A percentile compares a stretch with the other conserved stretches of the same genome.
Conservation (phyloP, 2,888 invertebrate genomes). For the Phortica magna region DNA sequence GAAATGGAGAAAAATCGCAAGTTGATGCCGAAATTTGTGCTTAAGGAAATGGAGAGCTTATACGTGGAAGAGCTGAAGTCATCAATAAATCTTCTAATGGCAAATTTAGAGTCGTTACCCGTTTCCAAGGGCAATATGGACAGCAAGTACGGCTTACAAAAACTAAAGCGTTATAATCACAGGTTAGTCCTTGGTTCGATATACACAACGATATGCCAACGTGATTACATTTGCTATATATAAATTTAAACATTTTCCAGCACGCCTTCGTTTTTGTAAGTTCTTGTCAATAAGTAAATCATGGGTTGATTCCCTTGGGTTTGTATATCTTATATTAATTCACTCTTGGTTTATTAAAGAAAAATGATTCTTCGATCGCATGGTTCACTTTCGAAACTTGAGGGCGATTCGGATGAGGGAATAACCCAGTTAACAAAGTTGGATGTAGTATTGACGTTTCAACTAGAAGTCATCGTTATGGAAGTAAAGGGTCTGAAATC, state of each 20-base stretch:
- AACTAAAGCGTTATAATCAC: constrained; percentile 98
- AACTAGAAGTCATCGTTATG: constrained; percentile 98
- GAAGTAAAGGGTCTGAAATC: constrained; percentile 99
- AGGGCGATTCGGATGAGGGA: constrained; percentile 96
- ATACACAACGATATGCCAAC: background rate
- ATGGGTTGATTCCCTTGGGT: background rate
- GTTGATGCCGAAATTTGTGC: constrained; percentile 98
- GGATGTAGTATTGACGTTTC: constrained; percentile 98
- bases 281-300: constrained; percentile 30
- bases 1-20: constrained; percentile 99
- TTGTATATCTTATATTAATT: constrained; percentile 6
- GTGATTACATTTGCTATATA: no score
- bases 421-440: constrained; percentile 98
- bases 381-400: constrained; percentile 94
- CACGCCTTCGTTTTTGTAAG: constrained; percentile 77
- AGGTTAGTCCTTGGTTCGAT: constrained; percentile 81
- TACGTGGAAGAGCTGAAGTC: constrained; percentile 99
- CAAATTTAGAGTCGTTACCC: constrained; percentile 98
- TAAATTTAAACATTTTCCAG: constrained; percentile 56
- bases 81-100: constrained; percentile 98
- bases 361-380: constrained; percentile 86
- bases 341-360: constrained; percentile 50
- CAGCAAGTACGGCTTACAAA: constrained; percentile 97
- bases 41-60: constrained; percentile 99
- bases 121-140: constrained; percentile 99